A percentile compares a stretch with the other conserved stretches of the same genome.
These are phyloP conservation scores for Calosoma granatense DNA, from an alignment of 1,140 invertebrate species.

Conservation along the genomic window DNA sequence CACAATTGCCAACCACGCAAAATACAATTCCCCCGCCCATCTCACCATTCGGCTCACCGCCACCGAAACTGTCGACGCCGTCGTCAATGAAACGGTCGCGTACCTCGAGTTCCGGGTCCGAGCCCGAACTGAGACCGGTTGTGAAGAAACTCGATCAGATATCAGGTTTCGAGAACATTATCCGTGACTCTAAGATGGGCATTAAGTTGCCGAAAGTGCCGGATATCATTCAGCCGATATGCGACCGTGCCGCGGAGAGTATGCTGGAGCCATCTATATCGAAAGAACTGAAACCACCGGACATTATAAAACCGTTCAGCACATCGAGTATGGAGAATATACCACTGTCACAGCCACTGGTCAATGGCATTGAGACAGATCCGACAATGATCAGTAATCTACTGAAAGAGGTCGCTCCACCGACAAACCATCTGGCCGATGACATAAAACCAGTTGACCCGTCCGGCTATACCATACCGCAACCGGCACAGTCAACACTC, in stretches of 20 bases:
- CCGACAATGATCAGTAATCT: constrained; percentile 30
- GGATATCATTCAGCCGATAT: constrained; percentile 21
- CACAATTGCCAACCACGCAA: constrained; percentile 19
- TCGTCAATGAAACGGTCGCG: constrained; percentile 17
- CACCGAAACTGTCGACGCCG: constrained; percentile 21
- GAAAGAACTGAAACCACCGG: constrained; percentile 32
- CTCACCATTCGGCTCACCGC: constrained; percentile 26
- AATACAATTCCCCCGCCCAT: constrained; percentile 20
- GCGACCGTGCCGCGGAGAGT: constrained; percentile 15
- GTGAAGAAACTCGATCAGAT: constrained; percentile 35
- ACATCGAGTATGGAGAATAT: constrained; percentile 8
- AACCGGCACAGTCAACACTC: background rate
- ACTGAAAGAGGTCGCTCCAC: constrained; percentile 26
- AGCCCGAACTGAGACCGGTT: constrained; percentile 33
- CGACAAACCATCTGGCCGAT: constrained; percentile 22
- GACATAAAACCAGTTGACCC: constrained; percentile 18
- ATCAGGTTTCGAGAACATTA: constrained; percentile 33
- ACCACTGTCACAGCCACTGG: constrained; percentile 14
- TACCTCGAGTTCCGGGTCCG: constrained; percentile 29
- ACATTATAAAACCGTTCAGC: constrained; percentile 31
- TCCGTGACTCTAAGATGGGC: constrained; percentile 28
- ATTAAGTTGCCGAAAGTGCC: constrained; percentile 24
- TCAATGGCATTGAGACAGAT: constrained; percentile 33
- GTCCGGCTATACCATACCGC: constrained; percentile 9
- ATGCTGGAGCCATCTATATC: constrained; percentile 17